Evolutionary conservation across 2,797 vertebrate genomes (phyloP).

Genomic region (Taeniopygia guttata): DNA sequence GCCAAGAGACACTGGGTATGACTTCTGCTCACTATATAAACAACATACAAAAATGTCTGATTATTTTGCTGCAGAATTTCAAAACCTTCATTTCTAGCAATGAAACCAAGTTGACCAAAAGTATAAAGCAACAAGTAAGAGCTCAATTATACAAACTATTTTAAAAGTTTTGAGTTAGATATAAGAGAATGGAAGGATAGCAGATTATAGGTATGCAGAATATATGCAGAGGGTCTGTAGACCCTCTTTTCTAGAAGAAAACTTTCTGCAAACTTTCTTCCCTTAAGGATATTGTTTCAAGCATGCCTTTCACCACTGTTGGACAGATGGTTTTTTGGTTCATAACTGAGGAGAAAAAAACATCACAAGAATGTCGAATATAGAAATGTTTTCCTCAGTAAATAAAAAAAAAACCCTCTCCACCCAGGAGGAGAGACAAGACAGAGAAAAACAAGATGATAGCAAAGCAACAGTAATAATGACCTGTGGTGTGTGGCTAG

Average conservation of each 20-base stretch:
- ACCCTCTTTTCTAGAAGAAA: background rate
- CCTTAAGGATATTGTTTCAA: background rate
- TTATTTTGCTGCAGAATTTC: background rate
- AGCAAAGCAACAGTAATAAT: constrained; percentile 22
- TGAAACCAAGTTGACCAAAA: background rate
- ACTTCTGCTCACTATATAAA: background rate
- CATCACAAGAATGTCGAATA: background rate
- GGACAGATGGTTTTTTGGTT: background rate
- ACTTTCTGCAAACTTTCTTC: background rate
- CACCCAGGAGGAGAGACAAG: background rate
- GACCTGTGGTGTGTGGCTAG: background rate
- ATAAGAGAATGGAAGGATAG: background rate
- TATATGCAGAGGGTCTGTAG: no score
- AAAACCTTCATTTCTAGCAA: background rate
- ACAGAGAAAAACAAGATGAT: background rate
- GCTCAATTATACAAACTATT: background rate
- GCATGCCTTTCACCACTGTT: background rate
- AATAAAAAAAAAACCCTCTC: background rate
- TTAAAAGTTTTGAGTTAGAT: background rate
- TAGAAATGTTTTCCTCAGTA: background rate
- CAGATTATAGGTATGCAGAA: background rate
- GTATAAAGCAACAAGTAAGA: background rate
- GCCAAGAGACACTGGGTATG: background rate
- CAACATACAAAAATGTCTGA: background rate
- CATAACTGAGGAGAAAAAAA: background rate